A percentile compares a stretch with the other conserved stretches of the same genome.
Conservation (phyloP, 2,888 invertebrate species). For the Orthosia cruda region DNA sequence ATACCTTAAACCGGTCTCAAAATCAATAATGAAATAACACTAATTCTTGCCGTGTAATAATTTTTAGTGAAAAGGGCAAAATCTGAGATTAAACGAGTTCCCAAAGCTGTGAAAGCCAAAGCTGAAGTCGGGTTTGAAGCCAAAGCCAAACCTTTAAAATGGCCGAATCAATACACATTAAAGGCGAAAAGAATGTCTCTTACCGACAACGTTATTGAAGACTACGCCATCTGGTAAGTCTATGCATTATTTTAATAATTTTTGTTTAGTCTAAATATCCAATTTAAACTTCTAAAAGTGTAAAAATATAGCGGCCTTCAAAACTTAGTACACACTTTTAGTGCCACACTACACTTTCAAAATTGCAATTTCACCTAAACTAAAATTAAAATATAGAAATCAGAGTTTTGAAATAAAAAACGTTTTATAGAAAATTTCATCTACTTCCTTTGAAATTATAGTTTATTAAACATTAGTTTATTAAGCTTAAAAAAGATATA, state of each 20-base stretch:
- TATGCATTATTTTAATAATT: neutral
- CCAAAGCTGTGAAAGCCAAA: conserved; percentile 11
- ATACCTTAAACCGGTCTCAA: too few species aligned
- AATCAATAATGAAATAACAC: neutral
- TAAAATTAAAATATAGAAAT: too few species aligned
- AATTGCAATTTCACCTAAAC: too few species aligned
- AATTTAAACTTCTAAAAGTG: neutral
- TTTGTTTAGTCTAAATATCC: neutral
- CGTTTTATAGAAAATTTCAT: too few species aligned
- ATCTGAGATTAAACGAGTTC: neutral
- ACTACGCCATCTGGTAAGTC: conserved; percentile 77
- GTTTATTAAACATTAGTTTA: too few species aligned
- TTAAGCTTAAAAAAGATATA: too few species aligned
- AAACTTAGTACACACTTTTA: too few species aligned
- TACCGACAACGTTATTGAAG: conserved; percentile 77
- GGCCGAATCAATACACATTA: conserved; percentile 75
- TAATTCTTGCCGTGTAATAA: neutral
- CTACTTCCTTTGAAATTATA: too few species aligned
- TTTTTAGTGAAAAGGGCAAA: conserved; percentile 55
- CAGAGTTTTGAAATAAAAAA: too few species aligned
- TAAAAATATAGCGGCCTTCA: neutral
- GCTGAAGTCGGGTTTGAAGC: neutral
- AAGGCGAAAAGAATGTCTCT: conserved; percentile 76
- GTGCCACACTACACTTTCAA: too few species aligned
- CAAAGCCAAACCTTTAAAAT: conserved; percentile 63